These are phyloP conservation scores for Adelphocoris suturalis DNA, from an alignment of 2,888 invertebrate genomes.

Conservation along the genomic window DNA sequence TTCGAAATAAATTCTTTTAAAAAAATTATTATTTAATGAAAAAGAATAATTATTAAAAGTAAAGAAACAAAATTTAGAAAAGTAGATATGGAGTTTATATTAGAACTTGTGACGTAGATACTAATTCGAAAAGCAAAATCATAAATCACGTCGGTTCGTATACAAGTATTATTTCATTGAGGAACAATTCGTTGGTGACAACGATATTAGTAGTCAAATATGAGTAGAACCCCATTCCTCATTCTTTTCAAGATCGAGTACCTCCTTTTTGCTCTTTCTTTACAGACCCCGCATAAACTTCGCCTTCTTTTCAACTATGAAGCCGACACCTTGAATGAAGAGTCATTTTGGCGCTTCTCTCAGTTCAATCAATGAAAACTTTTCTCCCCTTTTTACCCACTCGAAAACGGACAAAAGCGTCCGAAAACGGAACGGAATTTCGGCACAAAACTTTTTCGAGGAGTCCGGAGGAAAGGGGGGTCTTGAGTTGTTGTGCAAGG, in stretches of 20 bases:
- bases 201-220: neutral
- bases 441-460: conserved; percentile 32
- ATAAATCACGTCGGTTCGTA: too few species aligned
- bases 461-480: neutral
- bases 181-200: neutral
- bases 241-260: conserved; percentile 18
- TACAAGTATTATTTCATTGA: too few species aligned
- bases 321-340: conserved; percentile 26
- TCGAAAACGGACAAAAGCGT: conserved; percentile 34
- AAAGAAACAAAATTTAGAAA: too few species aligned
- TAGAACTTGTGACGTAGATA: too few species aligned
- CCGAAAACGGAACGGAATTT: conserved; percentile 6
- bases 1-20: too few species aligned
- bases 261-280: neutral
- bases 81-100: too few species aligned
- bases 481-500: conserved; percentile 44
- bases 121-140: too few species aligned
- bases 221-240: neutral
- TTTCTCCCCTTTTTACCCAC: neutral
- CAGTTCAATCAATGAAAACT: conserved; percentile 47
- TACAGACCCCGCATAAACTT: neutral
- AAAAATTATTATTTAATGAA: too few species aligned
- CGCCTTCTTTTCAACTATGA: conserved; percentile 21
- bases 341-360: conserved; percentile 50
- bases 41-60: too few species aligned